A percentile compares a stretch with the other conserved stretches of the same genome.
These are phyloP conservation scores for Chrysemys picta DNA, from an alignment of 2,113 vertebrate genomes.

Conservation along the genomic window DNA sequence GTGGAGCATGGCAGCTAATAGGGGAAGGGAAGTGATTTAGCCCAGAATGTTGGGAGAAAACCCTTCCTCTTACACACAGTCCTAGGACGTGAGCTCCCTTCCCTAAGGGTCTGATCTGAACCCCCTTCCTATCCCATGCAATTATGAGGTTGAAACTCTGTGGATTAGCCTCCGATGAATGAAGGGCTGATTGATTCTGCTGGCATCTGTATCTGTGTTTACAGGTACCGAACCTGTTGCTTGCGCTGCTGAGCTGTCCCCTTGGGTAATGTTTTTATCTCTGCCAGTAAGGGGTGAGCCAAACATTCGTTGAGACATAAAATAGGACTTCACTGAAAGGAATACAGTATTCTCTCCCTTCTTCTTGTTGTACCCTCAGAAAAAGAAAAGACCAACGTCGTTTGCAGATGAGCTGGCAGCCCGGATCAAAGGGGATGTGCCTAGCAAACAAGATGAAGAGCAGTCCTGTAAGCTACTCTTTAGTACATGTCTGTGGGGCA, in stretches of 20 bases:
- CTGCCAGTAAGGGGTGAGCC: neutral
- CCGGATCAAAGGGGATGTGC: slow-evolving; percentile 88
- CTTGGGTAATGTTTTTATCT: neutral
- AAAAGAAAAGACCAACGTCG: slow-evolving; percentile 81
- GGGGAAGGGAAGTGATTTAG: neutral
- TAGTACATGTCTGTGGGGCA: neutral
- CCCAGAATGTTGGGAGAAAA: neutral
- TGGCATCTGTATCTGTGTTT: neutral
- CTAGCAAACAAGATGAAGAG: slow-evolving; percentile 75
- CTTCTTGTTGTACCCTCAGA: slow-evolving; percentile 51
- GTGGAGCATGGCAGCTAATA: neutral
- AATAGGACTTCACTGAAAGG: neutral
- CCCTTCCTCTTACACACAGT: neutral
- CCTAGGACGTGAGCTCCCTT: neutral
- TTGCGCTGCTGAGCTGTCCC: neutral
- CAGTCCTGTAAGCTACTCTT: slow-evolving; percentile 73
- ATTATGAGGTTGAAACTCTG: neutral
- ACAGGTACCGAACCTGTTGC: neutral
- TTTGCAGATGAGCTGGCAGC: slow-evolving; percentile 95
- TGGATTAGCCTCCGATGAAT: neutral
- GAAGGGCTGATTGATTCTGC: neutral
- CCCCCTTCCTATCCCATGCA: neutral
- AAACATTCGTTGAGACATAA: neutral
- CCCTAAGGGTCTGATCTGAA: neutral
- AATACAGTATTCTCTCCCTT: neutral